Percentiles rank a stretch among this genome's conserved stretches.
Conservation (phyloP, 2,113 vertebrate genomes). For the Pseudopodoces humilis region DNA sequence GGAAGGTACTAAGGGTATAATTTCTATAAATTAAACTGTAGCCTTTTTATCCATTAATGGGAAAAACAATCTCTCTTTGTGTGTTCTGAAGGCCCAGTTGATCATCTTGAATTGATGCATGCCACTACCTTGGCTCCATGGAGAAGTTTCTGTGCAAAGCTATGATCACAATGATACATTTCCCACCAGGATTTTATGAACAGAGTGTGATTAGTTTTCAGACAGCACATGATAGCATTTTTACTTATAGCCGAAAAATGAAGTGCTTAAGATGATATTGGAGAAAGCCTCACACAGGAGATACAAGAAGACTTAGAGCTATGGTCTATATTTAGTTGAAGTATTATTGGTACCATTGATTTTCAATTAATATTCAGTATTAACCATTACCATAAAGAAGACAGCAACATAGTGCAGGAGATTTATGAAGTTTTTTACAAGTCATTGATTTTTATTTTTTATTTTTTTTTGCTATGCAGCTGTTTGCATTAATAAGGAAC, state of each 20-base stretch:
- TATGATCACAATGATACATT: not conserved
- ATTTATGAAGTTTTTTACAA: not conserved
- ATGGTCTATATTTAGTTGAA: not conserved
- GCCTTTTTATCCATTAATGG: not conserved
- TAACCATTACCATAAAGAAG: not conserved
- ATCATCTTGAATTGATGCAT: not conserved
- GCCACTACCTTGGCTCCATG: not conserved
- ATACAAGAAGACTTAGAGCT: not conserved
- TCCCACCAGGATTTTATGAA: not conserved
- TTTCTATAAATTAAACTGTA: slow-evolving; percentile 27
- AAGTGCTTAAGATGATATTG: not conserved
- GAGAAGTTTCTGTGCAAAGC: not conserved
- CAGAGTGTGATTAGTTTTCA: not conserved
- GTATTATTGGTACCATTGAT: not conserved
- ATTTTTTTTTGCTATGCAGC: not conserved
- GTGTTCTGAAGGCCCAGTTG: not conserved
- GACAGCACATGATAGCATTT: not conserved
- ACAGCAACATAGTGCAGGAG: not conserved
- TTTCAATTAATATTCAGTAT: slow-evolving; percentile 37
- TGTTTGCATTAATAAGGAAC: not conserved
- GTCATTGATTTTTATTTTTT: not conserved
- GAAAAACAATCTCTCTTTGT: not conserved
- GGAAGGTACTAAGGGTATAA: not conserved
- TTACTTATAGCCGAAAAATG: slow-evolving; percentile 42
- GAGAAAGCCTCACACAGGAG: not conserved